Evolutionary conservation across 1,140 invertebrate species (phyloP).

Genomic region (Contarinia nasturtii): DNA sequence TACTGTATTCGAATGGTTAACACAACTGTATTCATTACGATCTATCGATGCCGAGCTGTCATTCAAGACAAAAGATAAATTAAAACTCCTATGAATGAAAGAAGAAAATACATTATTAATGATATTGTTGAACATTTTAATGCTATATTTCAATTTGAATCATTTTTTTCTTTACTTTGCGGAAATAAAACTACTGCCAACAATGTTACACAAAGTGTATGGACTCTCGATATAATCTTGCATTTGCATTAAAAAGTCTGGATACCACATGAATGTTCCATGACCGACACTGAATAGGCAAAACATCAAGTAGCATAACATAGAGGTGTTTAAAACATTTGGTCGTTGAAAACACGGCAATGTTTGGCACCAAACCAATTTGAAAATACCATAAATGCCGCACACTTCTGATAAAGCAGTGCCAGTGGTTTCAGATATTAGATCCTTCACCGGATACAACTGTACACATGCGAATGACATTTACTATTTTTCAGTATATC

Average conservation of each 20-base stretch:
- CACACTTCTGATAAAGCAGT: slow-evolving; percentile 12
- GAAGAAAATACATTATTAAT: no score
- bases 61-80: no score
- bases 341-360: slow-evolving; percentile 27
- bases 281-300: slow-evolving; percentile 22
- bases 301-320: slow-evolving; percentile 34
- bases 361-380: slow-evolving; percentile 25
- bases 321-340: slow-evolving; percentile 29
- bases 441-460: slow-evolving; percentile 12
- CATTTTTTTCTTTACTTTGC: no score
- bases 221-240: no score
- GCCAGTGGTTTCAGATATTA: slow-evolving; percentile 9
- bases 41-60: neutral
- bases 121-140: no score
- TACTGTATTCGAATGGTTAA: neutral
- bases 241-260: no score
- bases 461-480: neutral
- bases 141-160: no score
- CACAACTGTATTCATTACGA: neutral
- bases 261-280: slow-evolving; percentile 25
- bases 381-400: slow-evolving; percentile 12
- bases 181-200: no score
- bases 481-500: neutral
- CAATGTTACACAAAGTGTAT: no score
- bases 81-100: no score